Base-by-base conservation (phyloP, 2,797 vertebrate genomes). In the Spinus pinus region DNA sequence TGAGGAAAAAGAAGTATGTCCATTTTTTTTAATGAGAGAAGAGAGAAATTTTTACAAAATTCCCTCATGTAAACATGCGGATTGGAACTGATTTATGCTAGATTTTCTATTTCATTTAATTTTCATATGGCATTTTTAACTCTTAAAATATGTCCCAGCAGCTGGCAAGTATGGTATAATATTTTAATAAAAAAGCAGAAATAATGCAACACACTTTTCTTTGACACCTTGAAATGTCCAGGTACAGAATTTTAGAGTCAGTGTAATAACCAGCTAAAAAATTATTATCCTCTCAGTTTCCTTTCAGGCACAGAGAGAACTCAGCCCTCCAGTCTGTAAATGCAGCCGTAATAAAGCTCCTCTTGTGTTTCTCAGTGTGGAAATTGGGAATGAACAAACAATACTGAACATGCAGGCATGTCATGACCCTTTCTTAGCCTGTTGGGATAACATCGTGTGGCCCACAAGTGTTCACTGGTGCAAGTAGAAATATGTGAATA, bases 1-100 rank as follows among this genome's bases (percentile, higher is more conserved):
- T 79, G 70, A 91, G 51, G 83, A 47, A 95, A 89, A 92, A 88
- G 20, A 23, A 93, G 37, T 53, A 62, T 47, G 28, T 37, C 27
- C 8, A 12, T 56, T 66, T 81, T 65, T 61, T 92, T 72, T 95
- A 92, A 95, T 81, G 37, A 91, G n/a, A 78, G 51, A 84, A 95
- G 23, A 74, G 24, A 72, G 24, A 88, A 37, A 24, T 57, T 62
- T 74, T 75, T n/a, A 18, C 3, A 4, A 39, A 60, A 49, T 27
- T 81, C 54, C 24, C 54, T 93, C 13, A 15, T 13, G 9, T 53
- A 90, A 90, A 73, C 7, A 21, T 60, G 41, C 23, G 35, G 33
- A 81, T 88, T 92, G 51, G 24, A 91, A 69, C 10, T 50, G 73
- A 92, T 84, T 95, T 86, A 64, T 84, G 33, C 10, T 62, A 25